Conservation (phyloP, 2,888 invertebrate species). For the Xestia xanthographa region DNA sequence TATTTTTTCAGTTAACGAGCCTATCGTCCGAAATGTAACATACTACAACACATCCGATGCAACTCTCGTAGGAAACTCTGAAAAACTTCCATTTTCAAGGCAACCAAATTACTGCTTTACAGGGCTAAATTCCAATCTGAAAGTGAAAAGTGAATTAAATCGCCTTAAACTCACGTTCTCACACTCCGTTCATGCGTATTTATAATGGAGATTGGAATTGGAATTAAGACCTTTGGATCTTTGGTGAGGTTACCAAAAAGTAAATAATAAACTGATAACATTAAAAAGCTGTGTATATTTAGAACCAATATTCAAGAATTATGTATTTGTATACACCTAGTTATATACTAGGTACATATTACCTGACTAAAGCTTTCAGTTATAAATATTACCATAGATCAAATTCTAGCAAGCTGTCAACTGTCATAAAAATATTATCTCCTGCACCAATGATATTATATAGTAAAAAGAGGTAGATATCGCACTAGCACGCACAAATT, state of each 20-base stretch:
- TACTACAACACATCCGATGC: neutral
- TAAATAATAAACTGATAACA: neutral
- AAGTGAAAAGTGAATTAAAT: neutral
- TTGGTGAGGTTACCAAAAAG: neutral
- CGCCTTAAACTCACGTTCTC: neutral
- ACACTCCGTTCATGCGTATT: too few species aligned
- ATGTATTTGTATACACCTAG: neutral
- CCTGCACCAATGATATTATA: too few species aligned
- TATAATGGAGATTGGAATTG: neutral
- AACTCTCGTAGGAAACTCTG: neutral
- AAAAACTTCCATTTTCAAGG: constrained; percentile 1
- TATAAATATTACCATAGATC: neutral
- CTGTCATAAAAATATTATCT: constrained; percentile 6
- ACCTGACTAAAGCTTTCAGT: constrained; percentile 1
- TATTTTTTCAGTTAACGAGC: too few species aligned
- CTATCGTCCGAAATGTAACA: neutral
- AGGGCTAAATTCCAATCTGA: neutral
- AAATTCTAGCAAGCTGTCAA: neutral
- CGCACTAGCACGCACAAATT: too few species aligned
- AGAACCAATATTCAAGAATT: neutral
- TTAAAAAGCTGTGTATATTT: neutral
- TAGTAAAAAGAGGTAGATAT: too few species aligned
- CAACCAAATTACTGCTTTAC: neutral
- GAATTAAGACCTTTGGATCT: neutral
- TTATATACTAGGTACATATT: neutral